Evolutionary conservation across 2,888 invertebrate genomes (phyloP).

Genomic region (Apodemia mormo): DNA sequence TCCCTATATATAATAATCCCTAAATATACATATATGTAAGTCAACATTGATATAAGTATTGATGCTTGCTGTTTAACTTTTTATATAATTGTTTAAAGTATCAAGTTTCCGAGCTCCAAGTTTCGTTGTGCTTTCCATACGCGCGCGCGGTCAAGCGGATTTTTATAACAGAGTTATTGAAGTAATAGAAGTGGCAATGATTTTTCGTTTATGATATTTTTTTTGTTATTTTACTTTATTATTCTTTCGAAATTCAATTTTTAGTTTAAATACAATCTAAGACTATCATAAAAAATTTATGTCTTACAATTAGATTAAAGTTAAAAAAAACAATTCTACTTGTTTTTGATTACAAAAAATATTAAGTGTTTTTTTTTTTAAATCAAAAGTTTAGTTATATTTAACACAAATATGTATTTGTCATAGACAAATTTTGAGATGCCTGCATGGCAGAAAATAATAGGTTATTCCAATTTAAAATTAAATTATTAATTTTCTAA

Average conservation of each 20-base stretch:
- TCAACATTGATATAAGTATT: constrained; percentile 33
- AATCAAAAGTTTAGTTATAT: too few species aligned
- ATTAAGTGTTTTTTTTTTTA: too few species aligned
- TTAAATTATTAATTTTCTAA: too few species aligned
- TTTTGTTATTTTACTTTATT: neutral
- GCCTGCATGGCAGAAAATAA: too few species aligned
- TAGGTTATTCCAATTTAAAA: too few species aligned
- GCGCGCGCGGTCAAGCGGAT: constrained; percentile 81
- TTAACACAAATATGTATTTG: too few species aligned
- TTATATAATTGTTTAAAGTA: constrained; percentile 62
- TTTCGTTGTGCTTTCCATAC: constrained; percentile 68
- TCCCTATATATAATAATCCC: neutral
- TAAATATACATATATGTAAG: neutral
- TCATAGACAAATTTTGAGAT: too few species aligned
- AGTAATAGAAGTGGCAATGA: constrained; percentile 46
- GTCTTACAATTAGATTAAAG: too few species aligned
- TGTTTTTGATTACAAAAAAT: too few species aligned
- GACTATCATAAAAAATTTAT: too few species aligned
- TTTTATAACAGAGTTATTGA: constrained; percentile 64
- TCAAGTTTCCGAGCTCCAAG: constrained; percentile 63
- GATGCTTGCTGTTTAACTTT: constrained; percentile 38
- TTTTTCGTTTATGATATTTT: constrained; percentile 21
- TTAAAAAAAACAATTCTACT: too few species aligned
- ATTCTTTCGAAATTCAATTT: neutral
- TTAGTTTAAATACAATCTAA: too few species aligned